Evolutionary conservation across 2,888 invertebrate species (phyloP), one percentile per base, ranked within the genome.

Genomic region (Gnatocerus cornutus): DNA sequence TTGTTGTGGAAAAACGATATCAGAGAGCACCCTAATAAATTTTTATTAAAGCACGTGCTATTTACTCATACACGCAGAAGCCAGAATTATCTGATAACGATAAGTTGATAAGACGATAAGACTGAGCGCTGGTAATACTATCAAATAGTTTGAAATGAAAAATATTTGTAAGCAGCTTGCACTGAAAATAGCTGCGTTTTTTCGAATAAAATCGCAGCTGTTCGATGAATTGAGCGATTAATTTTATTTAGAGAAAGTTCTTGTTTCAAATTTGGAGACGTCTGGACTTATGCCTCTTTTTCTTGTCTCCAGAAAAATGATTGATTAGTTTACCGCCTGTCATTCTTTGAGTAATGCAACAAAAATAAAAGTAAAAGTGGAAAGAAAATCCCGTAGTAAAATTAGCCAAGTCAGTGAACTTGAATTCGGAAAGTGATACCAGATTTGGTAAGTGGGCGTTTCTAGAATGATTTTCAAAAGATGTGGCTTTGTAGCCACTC

Each of bases 401-500:
- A 59, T 46, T 48, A 59, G 48, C 43, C 59, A 33, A 59, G 46
- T 59, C 59, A 45, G 29, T 59, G 59, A 59, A 59, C 59, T 59
- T 59, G 46, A 59, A 46, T 59, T 46, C 45, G 48, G 48, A 59
- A 59, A 14, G 45, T 59, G 13, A 30, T 27, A 4, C 16, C 16
- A 10, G 13, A 21, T n/a, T 37, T 56, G 56, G 29, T 30, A 56
- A 37, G 56, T 56, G 59, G 59, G 59, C 29, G 41, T 56, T 53
- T 14, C 37, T n/a, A 55, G 37, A 50, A 50, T 14, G 21, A 21
- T 21, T 21, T 21, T 21, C 2, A 21, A 13, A 46, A 16, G 46
- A 8, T 46, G 46, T 8, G n/a, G 37, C 37, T n/a, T 37, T n/a
- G 37, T 37, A 21, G 21, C 21, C 21, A 4, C 21, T 21, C 21